Evolutionary conservation across 2,797 vertebrate genomes (phyloP).

Genomic region (Pseudopleuronectes americanus): DNA sequence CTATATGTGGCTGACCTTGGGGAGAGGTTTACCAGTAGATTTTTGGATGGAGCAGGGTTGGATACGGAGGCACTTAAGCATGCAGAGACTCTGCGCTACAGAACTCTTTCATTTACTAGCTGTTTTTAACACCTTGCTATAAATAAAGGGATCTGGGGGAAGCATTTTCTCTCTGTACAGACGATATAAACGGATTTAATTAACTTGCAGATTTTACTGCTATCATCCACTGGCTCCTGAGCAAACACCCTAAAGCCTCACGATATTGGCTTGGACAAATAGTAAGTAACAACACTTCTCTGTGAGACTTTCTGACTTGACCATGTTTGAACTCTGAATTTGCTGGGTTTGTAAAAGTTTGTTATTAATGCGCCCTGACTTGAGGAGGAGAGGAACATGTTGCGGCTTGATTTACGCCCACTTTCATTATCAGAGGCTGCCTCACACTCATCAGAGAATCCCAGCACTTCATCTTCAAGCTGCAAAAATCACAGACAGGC

Average conservation of each 20-base stretch:
- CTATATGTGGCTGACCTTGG: conserved; percentile 74
- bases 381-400: conserved; percentile 10
- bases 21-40: conserved; percentile 73
- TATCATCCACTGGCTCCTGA: conserved; percentile 23
- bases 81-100: conserved; percentile 40
- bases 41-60: conserved; percentile 43
- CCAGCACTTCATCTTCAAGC: conserved; percentile 31
- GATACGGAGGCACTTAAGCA: conserved; percentile 51
- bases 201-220: conserved; percentile 44
- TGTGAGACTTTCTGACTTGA: conserved; percentile 7
- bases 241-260: conserved; percentile 18
- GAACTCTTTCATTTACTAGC: conserved; percentile 49
- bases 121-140: conserved; percentile 56
- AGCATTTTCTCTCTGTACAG: conserved; percentile 44
- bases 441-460: conserved; percentile 40
- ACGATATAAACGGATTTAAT: conserved; percentile 61
- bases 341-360: conserved; percentile 19
- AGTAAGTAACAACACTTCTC: conserved; percentile 5
- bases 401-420: conserved; percentile 35
- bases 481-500: conserved; percentile 36
- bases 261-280: conserved; percentile 6
- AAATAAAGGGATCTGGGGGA: conserved; percentile 56
- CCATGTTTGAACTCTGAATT: conserved; percentile 12
- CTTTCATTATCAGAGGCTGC: conserved; percentile 28
- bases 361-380: conserved; percentile 24